A percentile compares a stretch with the other conserved stretches of the same genome.
Evolutionary conservation across 2,888 invertebrate genomes (phyloP).

Genomic region (Eristalis intricaria): DNA sequence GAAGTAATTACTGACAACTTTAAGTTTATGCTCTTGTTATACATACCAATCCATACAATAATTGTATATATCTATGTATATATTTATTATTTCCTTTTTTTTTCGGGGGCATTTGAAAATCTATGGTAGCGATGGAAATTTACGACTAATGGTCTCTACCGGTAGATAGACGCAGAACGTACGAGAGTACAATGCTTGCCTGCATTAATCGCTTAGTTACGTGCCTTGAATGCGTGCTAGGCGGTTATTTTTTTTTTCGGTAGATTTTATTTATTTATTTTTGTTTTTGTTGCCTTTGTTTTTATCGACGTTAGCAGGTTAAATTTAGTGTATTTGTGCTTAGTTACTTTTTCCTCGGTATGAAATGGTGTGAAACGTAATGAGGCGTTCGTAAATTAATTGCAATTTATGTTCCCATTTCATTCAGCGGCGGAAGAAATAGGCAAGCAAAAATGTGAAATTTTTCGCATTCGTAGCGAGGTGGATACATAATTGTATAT

Average conservation of each 20-base stretch:
- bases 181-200: constrained; percentile 38
- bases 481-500: not conserved
- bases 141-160: constrained; percentile 42
- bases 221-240: constrained; percentile 62
- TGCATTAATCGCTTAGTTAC: constrained; percentile 66
- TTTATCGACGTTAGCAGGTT: not conserved
- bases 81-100: not conserved
- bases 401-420: constrained; percentile 51
- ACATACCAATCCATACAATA: not conserved
- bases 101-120: constrained; percentile 2
- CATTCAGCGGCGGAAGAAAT: not conserved
- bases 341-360: not conserved
- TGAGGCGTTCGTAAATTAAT: constrained; percentile 59
- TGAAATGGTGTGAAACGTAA: constrained; percentile 62
- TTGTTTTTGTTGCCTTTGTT: not conserved
- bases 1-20: constrained; percentile 66
- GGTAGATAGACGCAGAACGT: not conserved
- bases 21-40: constrained; percentile 30
- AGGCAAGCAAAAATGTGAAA: not conserved
- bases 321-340: not conserved
- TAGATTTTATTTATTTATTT: constrained; percentile 2
- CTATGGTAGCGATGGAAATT: constrained; percentile 44
- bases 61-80: not conserved
- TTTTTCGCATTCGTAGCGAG: not conserved
- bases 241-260: constrained; percentile 24